phyloP scores from a whole-genome alignment of 2,113 vertebrate genomes.

The Tragelaphus scriptus region DNA sequence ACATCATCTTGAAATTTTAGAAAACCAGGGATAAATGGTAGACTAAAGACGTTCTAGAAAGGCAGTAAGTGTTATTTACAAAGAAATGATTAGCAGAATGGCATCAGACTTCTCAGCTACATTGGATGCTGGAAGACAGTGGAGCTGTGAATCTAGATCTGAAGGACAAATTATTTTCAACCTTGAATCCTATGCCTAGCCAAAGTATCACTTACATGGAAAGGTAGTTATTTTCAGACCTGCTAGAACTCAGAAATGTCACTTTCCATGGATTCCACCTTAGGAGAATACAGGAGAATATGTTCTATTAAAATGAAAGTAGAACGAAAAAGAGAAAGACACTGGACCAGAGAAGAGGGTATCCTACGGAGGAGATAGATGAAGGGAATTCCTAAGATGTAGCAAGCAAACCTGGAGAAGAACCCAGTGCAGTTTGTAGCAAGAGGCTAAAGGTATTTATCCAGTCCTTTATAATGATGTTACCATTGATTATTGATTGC shows the following conservation, averaged over 20 bases:
- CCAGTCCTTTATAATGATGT: neutral
- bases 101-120: neutral
- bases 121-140: neutral
- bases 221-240: neutral
- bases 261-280: neutral
- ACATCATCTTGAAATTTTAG: neutral
- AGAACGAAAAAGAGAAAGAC: neutral
- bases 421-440: neutral
- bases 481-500: neutral
- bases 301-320: neutral
- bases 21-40: neutral
- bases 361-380: neutral
- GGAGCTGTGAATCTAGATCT: neutral
- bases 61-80: neutral
- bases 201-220: neutral
- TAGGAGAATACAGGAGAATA: neutral
- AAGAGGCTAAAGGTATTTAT: neutral
- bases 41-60: neutral
- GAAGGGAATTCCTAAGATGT: neutral
- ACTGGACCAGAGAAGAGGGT: neutral
- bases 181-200: neutral
- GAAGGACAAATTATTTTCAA: neutral
- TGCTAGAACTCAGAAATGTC: neutral
- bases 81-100: neutral
- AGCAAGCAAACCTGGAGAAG: neutral